A percentile compares a stretch with the other conserved stretches of the same genome.
phyloP scores from a whole-genome alignment of 1,140 invertebrate genomes.

The Psilanteris sp. region DNA sequence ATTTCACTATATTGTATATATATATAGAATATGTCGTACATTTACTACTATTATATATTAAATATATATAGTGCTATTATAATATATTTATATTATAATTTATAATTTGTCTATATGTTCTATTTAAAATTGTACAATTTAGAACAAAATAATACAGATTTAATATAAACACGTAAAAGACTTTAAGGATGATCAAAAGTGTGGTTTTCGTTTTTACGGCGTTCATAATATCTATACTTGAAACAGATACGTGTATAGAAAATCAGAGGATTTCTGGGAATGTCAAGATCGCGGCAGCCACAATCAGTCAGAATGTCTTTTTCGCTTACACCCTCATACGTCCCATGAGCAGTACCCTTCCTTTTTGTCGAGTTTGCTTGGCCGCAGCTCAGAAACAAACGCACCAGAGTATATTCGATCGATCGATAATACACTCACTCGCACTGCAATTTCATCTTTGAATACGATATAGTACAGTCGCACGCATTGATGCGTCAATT shows the following conservation, averaged over 20 bases:
- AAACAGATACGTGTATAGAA: conserved; percentile 61
- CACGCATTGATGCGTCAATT: too few species aligned
- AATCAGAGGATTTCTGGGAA: conserved; percentile 69
- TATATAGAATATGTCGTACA: too few species aligned
- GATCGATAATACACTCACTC: conserved; percentile 37
- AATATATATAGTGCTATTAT: too few species aligned
- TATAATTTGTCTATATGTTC: too few species aligned
- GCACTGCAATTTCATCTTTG: conserved; percentile 11
- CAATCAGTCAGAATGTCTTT: conserved; percentile 80
- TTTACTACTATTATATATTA: too few species aligned
- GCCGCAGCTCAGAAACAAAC: conserved; percentile 48
- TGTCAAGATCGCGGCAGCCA: conserved; percentile 77
- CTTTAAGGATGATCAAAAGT: neutral
- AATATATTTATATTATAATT: too few species aligned
- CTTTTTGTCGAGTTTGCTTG: conserved; percentile 50
- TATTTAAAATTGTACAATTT: too few species aligned
- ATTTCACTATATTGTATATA: too few species aligned
- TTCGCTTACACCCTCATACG: conserved; percentile 78
- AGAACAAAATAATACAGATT: too few species aligned
- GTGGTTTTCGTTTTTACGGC: conserved; percentile 9
- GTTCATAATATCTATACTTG: conserved; percentile 40
- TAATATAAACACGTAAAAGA: too few species aligned
- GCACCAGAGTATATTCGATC: conserved; percentile 45
- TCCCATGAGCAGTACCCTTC: conserved; percentile 72
- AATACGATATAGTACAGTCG: too few species aligned